Conservation (phyloP, 2,113 vertebrate genomes). For the Crotalus horridus region DNA sequence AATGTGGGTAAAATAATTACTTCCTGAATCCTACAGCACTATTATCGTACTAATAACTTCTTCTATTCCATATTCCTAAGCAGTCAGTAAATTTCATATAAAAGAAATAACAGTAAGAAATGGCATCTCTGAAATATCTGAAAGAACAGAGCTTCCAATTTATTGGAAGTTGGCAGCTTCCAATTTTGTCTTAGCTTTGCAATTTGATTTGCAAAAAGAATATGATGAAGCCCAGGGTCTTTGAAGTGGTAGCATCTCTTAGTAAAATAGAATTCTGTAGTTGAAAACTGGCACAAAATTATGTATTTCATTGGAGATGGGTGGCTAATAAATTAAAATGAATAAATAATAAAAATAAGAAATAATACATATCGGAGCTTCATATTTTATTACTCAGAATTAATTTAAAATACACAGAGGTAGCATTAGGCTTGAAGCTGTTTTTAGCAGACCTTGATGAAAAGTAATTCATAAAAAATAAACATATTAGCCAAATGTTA, state of each 20-base stretch:
- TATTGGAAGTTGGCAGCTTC: not conserved
- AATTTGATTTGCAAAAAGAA: not conserved
- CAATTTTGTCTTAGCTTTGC: not conserved
- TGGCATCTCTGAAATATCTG: not conserved
- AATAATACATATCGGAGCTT: not conserved
- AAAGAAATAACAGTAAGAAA: not conserved
- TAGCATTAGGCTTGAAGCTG: not conserved
- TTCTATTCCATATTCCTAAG: not conserved
- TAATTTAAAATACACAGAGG: not conserved
- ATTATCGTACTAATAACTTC: not conserved
- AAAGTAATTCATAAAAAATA: constrained; percentile 8
- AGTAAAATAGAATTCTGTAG: not conserved
- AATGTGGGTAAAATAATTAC: not conserved
- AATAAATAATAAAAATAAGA: not conserved
- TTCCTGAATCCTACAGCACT: not conserved
- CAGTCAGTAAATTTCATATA: not conserved
- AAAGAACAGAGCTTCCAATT: not conserved
- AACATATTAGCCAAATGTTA: constrained; percentile 1
- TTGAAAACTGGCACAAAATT: not conserved
- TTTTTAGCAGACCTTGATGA: not conserved
- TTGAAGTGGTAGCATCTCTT: not conserved
- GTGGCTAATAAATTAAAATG: not conserved
- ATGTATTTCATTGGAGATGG: not conserved
- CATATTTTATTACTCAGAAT: accelerated
- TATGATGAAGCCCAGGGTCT: not conserved